Percentiles rank a stretch among this genome's conserved stretches.
Evolutionary conservation across 2,113 vertebrate species (phyloP).

Genomic region (Chionodraco myersi): DNA sequence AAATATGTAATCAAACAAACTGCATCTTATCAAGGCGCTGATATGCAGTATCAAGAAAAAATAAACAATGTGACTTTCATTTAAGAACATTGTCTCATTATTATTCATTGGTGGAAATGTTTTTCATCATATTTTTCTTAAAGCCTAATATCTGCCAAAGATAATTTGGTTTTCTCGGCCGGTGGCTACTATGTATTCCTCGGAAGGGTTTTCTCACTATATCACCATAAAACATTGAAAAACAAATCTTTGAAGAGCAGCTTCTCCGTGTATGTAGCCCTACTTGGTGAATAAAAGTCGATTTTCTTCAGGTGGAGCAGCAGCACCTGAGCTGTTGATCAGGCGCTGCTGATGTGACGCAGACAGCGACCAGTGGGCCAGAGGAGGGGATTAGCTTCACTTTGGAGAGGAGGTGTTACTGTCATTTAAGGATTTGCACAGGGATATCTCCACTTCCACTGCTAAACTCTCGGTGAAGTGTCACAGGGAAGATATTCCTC

Average conservation of each 20-base stretch:
- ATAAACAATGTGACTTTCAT: background rate
- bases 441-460: constrained; percentile 62
- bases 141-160: background rate
- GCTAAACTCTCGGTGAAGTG: constrained; percentile 58
- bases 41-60: background rate
- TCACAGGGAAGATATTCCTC: constrained; percentile 45
- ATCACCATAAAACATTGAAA: constrained; percentile 15
- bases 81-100: background rate
- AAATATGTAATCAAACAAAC: constrained; percentile 14
- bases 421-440: constrained; percentile 68
- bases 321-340: constrained; percentile 56
- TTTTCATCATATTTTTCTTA: background rate
- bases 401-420: constrained; percentile 60
- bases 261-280: constrained; percentile 39
- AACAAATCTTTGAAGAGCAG: constrained; percentile 42
- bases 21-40: background rate
- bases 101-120: background rate
- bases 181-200: constrained; percentile 15
- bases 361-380: constrained; percentile 58
- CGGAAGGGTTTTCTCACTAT: constrained; percentile 21
- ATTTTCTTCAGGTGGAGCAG: constrained; percentile 47
- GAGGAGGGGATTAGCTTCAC: constrained; percentile 67
- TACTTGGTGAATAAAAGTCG: constrained; percentile 32
- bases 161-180: background rate
- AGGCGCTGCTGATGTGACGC: constrained; percentile 44